phyloP scores from a whole-genome alignment of 2,888 invertebrate species.

The Villa cingulata region DNA sequence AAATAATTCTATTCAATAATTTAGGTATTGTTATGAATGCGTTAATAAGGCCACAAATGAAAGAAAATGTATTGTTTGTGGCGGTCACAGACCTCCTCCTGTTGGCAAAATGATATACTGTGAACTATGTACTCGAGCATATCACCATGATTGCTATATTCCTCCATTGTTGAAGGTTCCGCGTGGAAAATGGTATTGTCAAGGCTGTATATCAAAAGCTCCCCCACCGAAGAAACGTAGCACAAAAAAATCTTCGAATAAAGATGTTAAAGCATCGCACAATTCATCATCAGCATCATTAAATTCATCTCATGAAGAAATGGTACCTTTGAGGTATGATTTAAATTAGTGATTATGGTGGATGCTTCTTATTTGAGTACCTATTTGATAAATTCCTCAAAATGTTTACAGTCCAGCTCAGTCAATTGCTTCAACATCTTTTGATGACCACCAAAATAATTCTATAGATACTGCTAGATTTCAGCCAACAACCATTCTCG shows the following conservation, averaged over 20 bases:
- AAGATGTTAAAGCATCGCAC: slow-evolving; percentile 37
- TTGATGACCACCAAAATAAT: slow-evolving; percentile 38
- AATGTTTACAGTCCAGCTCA: slow-evolving; percentile 45
- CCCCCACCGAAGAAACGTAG: slow-evolving; percentile 57
- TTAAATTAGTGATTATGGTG: background rate
- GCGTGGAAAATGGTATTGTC: slow-evolving; percentile 79
- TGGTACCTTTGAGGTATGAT: slow-evolving; percentile 31
- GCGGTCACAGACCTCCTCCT: slow-evolving; percentile 48
- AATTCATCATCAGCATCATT: slow-evolving; percentile 27
- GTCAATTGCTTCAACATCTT: slow-evolving; percentile 54
- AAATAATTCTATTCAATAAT: background rate
- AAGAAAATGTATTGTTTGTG: slow-evolving; percentile 89
- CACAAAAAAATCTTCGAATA: slow-evolving; percentile 42
- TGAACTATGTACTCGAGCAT: slow-evolving; percentile 79
- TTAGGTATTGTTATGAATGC: slow-evolving; percentile 90
- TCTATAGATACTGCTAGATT: slow-evolving; percentile 31
- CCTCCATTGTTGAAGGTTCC: slow-evolving; percentile 74
- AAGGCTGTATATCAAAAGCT: slow-evolving; percentile 72
- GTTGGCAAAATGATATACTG: slow-evolving; percentile 61
- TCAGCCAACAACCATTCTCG: slow-evolving; percentile 11
- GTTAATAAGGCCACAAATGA: slow-evolving; percentile 86
- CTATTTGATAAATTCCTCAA: background rate
- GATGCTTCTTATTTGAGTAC: background rate
- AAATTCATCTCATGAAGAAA: slow-evolving; percentile 35
- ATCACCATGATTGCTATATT: slow-evolving; percentile 86